phyloP scores from a whole-genome alignment of 2,113 vertebrate species.

The Rousettus leschenaultii region DNA sequence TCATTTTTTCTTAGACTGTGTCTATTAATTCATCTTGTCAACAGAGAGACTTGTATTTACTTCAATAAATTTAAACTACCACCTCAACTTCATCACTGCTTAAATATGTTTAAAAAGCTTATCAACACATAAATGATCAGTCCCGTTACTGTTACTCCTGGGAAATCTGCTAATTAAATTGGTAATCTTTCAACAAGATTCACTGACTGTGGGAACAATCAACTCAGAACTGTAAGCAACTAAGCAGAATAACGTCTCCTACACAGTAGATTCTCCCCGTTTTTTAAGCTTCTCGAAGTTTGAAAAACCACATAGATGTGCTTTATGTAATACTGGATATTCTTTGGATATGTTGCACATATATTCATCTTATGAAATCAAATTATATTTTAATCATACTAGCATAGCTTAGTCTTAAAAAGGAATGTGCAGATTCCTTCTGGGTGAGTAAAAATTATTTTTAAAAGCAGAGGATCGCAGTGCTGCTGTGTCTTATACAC shows the following conservation, averaged over 20 bases:
- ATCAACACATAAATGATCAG: background rate
- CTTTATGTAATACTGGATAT: background rate
- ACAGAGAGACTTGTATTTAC: background rate
- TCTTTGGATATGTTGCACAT: background rate
- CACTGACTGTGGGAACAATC: background rate
- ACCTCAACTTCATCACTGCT: background rate
- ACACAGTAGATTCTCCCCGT: background rate
- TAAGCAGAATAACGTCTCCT: background rate
- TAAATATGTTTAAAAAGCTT: slow-evolving; percentile 27
- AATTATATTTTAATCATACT: slow-evolving; percentile 37
- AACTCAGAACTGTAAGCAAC: background rate
- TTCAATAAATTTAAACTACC: background rate
- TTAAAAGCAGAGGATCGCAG: background rate
- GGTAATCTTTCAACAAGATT: background rate
- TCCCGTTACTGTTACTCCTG: background rate
- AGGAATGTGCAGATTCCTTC: background rate
- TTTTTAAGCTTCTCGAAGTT: background rate
- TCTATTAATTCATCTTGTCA: background rate
- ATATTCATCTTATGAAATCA: background rate
- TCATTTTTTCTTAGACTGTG: background rate
- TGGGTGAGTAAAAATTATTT: background rate
- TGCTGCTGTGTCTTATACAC: background rate
- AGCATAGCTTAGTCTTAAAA: slow-evolving; percentile 8
- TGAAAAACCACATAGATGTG: slow-evolving; percentile 1
- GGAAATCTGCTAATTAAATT: slow-evolving; percentile 39